These are phyloP conservation scores for Macquaria australasica DNA, from an alignment of 2,113 vertebrate species.

Conservation along the genomic window DNA sequence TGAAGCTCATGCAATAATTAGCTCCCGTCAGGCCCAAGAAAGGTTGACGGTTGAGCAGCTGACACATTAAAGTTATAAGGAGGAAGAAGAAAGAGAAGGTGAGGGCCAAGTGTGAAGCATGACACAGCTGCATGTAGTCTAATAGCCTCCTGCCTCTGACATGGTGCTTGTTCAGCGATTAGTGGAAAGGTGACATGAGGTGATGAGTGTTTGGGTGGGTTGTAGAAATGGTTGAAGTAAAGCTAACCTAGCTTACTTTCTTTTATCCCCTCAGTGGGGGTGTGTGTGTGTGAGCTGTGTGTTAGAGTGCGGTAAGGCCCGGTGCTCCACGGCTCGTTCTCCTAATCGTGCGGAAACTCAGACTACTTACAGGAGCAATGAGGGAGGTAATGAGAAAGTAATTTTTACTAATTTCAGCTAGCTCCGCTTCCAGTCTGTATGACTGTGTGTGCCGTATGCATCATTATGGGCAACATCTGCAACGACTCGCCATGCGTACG, in stretches of 20 bases:
- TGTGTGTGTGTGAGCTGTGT: slow-evolving; percentile 23
- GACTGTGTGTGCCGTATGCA: slow-evolving; percentile 84
- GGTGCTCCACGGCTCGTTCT: slow-evolving; percentile 72
- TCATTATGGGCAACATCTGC: slow-evolving; percentile 87
- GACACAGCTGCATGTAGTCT: slow-evolving; percentile 59
- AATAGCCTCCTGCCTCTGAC: slow-evolving; percentile 51
- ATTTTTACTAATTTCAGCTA: slow-evolving; percentile 87
- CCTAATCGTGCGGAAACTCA: slow-evolving; percentile 86
- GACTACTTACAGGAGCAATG: slow-evolving; percentile 89
- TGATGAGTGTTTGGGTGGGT: slow-evolving; percentile 25
- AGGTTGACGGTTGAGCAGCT: slow-evolving; percentile 60
- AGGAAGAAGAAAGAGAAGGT: slow-evolving; percentile 26
- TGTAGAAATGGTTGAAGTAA: slow-evolving; percentile 39
- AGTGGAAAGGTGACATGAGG: slow-evolving; percentile 47
- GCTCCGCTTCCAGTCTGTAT: slow-evolving; percentile 81
- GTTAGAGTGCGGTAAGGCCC: slow-evolving; percentile 50
- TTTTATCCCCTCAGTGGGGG: not conserved
- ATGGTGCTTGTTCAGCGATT: slow-evolving; percentile 66
- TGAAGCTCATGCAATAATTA: slow-evolving; percentile 77
- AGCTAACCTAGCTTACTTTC: slow-evolving; percentile 33
- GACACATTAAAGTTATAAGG: slow-evolving; percentile 63
- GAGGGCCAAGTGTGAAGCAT: slow-evolving; percentile 45
- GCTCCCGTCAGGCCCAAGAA: slow-evolving; percentile 73
- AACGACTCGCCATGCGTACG: slow-evolving; percentile 78
- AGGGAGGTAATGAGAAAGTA: slow-evolving; percentile 89